Evolutionary conservation across 1,140 invertebrate species (phyloP).

Genomic region (Drosophila ironensis): DNA sequence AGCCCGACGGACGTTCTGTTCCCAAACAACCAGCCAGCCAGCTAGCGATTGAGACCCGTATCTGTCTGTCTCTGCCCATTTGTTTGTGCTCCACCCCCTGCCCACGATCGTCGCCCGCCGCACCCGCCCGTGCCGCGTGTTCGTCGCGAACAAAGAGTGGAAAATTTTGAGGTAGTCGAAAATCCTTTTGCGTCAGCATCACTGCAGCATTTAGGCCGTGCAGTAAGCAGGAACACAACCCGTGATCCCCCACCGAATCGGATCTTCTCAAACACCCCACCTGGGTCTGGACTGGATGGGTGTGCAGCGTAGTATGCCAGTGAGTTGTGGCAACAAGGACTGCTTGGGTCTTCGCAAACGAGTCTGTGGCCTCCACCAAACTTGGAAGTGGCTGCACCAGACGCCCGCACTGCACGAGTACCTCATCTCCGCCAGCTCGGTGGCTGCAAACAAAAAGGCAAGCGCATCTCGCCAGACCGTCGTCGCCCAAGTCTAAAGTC

Average conservation of each 20-base stretch:
- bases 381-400: slow-evolving; percentile 96
- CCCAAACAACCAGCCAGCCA: not conserved
- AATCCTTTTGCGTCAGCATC: slow-evolving; percentile 2
- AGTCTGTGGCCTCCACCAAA: slow-evolving; percentile 92
- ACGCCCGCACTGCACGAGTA: slow-evolving; percentile 93
- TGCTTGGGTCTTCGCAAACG: slow-evolving; percentile 93
- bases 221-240: slow-evolving; percentile 2
- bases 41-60: slow-evolving; percentile 3
- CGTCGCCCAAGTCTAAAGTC: slow-evolving; percentile 67
- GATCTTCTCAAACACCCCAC: slow-evolving; percentile 21
- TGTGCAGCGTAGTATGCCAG: slow-evolving; percentile 82
- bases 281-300: slow-evolving; percentile 67
- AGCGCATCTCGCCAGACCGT: slow-evolving; percentile 64
- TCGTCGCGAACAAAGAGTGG: slow-evolving; percentile 67
- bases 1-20: slow-evolving; percentile 47
- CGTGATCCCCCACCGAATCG: slow-evolving; percentile 41
- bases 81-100: slow-evolving; percentile 45
- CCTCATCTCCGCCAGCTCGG: slow-evolving; percentile 89
- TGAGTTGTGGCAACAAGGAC: slow-evolving; percentile 84
- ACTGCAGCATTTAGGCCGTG: slow-evolving; percentile 12
- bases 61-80: slow-evolving; percentile 21
- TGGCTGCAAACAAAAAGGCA: slow-evolving; percentile 84
- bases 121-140: slow-evolving; percentile 18
- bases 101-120: not conserved
- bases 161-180: slow-evolving; percentile 60